Conservation (phyloP, 2,888 invertebrate genomes). For the Conops quadrifasciatus region DNA sequence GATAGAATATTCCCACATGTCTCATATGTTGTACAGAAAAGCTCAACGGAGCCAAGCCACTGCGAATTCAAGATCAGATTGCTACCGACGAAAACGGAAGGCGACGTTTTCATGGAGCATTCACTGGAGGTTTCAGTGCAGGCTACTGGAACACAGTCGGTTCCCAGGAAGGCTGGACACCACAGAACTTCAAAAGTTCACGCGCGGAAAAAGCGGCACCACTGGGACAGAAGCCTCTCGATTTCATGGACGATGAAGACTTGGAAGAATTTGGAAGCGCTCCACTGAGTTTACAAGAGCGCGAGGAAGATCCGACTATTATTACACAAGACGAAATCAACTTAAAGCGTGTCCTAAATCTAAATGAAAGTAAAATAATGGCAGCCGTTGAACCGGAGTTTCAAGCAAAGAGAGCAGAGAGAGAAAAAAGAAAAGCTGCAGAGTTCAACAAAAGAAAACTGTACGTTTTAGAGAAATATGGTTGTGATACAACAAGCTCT, state of each 20-base stretch:
- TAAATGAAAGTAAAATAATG: constrained; percentile 53
- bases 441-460: constrained; percentile 56
- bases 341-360: constrained; percentile 64
- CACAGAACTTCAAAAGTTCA: constrained; percentile 90
- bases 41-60: constrained; percentile 71
- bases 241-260: constrained; percentile 99
- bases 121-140: constrained; percentile 97
- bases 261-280: constrained; percentile 95
- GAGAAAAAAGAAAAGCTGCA: constrained; percentile 62
- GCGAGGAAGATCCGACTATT: constrained; percentile 74
- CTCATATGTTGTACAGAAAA: constrained; percentile 72
- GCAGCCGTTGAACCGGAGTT: constrained; percentile 69
- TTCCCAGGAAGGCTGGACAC: constrained; percentile 94
- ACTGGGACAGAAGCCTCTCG: constrained; percentile 77
- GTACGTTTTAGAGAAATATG: constrained; percentile 60
- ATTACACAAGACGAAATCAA: constrained; percentile 47
- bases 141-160: constrained; percentile 98
- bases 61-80: constrained; percentile 83
- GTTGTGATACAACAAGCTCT: constrained; percentile 43
- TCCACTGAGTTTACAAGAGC: constrained; percentile 83
- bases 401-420: constrained; percentile 49
- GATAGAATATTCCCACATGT: not conserved
- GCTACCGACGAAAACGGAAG: constrained; percentile 90
- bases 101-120: constrained; percentile 96
- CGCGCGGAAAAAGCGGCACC: constrained; percentile 72